These are phyloP conservation scores for Agriopis marginaria DNA, from an alignment of 2,888 invertebrate species.

Conservation along the genomic window DNA sequence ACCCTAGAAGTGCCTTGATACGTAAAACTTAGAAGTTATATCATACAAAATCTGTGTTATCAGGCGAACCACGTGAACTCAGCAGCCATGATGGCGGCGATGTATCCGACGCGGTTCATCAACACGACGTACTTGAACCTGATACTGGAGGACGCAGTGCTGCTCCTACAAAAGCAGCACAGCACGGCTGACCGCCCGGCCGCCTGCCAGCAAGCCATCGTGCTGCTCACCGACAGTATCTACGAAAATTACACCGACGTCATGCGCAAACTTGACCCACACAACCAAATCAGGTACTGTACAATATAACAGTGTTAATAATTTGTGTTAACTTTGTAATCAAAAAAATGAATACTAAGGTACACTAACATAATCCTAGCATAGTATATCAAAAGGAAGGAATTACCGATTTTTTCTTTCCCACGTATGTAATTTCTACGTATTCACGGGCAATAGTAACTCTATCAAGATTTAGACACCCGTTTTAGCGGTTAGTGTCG, in stretches of 20 bases:
- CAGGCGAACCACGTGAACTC: conserved; percentile 81
- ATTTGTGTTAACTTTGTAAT: no score
- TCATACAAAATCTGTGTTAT: conserved; percentile 2
- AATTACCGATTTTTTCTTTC: no score
- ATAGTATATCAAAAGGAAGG: no score
- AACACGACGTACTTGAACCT: conserved; percentile 69
- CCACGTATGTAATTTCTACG: no score
- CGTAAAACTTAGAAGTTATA: no score
- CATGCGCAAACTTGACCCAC: conserved; percentile 67
- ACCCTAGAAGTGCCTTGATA: no score
- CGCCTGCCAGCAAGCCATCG: conserved; percentile 79
- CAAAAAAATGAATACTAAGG: no score
- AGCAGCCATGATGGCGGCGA: conserved; percentile 75
- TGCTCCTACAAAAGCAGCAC: conserved; percentile 60
- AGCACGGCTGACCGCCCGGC: conserved; percentile 55
- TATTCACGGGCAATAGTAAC: no score
- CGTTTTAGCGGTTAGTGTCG: no score
- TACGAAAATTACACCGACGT: conserved; percentile 67
- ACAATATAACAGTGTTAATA: no score
- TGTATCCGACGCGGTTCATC: conserved; percentile 57
- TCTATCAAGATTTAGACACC: no score
- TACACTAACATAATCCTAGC: no score
- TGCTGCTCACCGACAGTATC: conserved; percentile 75
- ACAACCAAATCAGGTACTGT: conserved; percentile 69
- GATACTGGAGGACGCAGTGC: conserved; percentile 65